phyloP scores from a whole-genome alignment of 2,797 vertebrate species.

The Glyptemys insculpta region DNA sequence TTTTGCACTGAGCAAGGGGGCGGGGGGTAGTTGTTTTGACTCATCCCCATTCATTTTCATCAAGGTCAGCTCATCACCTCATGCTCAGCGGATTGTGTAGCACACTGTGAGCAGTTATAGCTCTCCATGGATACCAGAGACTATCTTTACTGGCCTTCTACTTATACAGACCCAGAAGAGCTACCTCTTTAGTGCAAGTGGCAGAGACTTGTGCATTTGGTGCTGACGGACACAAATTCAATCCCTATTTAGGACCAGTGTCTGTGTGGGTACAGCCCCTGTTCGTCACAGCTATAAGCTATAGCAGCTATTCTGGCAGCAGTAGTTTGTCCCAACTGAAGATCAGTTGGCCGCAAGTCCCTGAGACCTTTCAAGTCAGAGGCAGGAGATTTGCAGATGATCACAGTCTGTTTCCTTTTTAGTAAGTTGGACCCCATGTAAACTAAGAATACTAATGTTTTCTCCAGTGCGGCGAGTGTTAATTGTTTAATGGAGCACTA shows the following conservation, averaged over 20 bases:
- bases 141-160: not conserved
- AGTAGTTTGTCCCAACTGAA: not conserved
- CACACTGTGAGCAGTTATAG: accelerated
- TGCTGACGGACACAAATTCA: not conserved
- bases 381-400: not conserved
- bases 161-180: not conserved
- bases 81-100: accelerated
- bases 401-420: not conserved
- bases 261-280: not conserved
- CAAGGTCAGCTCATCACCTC: not conserved
- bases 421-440: not conserved
- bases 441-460: not conserved
- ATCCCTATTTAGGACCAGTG: not conserved
- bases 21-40: not conserved
- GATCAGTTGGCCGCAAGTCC: not conserved
- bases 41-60: not conserved
- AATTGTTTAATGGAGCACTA: not conserved
- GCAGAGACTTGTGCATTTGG: not conserved
- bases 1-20: not conserved
- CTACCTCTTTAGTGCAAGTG: not conserved
- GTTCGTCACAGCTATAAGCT: not conserved
- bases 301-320: not conserved
- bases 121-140: not conserved
- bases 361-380: not conserved
- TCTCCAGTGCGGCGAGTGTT: not conserved